phyloP scores from a whole-genome alignment of 2,888 invertebrate genomes.

The Sceliomorpha sp. region DNA sequence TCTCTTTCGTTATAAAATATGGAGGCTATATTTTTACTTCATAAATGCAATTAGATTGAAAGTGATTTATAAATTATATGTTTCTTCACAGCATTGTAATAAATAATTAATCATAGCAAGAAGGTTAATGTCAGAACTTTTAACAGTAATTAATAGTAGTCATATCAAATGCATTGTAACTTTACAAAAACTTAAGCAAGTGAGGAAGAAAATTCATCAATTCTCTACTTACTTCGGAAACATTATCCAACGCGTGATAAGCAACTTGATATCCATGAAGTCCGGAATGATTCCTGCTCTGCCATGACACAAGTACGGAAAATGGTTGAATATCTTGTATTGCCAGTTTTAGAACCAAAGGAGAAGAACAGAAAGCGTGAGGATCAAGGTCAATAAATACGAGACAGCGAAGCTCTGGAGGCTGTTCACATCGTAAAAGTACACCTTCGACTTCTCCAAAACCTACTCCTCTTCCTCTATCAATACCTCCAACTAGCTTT shows the following conservation, averaged over 20 bases:
- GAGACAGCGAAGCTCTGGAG: conserved; percentile 88
- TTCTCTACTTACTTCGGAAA: conserved; percentile 81
- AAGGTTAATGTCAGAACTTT: no score
- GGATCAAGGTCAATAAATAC: conserved; percentile 89
- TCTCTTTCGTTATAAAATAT: no score
- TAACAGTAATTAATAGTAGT: no score
- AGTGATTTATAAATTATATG: no score
- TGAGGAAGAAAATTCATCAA: no score
- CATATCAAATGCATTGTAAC: no score
- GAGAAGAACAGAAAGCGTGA: conserved; percentile 91
- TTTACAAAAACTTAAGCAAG: no score
- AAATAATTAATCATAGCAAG: no score
- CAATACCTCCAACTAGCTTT: conserved; percentile 85
- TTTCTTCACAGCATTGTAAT: no score
- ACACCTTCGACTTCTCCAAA: conserved; percentile 71
- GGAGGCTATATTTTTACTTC: no score
- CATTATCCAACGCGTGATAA: conserved; percentile 87
- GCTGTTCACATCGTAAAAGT: conserved; percentile 89
- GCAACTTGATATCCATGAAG: conserved; percentile 93
- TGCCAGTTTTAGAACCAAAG: conserved; percentile 90
- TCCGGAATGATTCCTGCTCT: conserved; percentile 92
- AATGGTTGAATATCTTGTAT: conserved; percentile 94
- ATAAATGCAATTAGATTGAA: no score
- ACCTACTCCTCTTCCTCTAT: conserved; percentile 78
- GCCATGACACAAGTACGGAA: conserved; percentile 94